Conservation (phyloP, 2,113 vertebrate genomes). For the Struthidea cinerea region DNA sequence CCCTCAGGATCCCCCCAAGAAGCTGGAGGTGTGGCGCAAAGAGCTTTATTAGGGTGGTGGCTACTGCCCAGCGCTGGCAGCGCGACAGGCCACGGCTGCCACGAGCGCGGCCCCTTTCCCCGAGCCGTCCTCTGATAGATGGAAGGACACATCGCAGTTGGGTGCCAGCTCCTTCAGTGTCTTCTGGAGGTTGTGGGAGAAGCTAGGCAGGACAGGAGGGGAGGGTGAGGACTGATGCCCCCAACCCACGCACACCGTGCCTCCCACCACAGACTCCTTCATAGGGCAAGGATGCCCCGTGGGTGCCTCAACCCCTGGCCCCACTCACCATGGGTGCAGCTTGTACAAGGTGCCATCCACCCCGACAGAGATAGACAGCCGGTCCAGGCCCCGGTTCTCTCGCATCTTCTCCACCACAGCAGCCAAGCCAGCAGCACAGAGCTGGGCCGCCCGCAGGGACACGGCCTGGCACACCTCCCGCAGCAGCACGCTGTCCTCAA, state of each 20-base stretch:
- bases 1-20: background rate
- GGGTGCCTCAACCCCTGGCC: background rate
- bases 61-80: background rate
- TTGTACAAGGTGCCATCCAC: slow-evolving; percentile 79
- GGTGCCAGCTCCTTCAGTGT: slow-evolving; percentile 75
- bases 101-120: slow-evolving; percentile 88
- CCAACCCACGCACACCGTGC: fast-evolving
- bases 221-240: background rate
- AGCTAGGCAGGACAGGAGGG: slow-evolving; percentile 61
- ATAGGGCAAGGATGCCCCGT: fast-evolving
- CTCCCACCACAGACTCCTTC: background rate
- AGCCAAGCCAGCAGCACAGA: slow-evolving; percentile 72
- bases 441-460: slow-evolving; percentile 67
- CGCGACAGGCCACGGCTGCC: slow-evolving; percentile 73
- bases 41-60: background rate
- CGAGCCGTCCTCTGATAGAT: slow-evolving; percentile 79
- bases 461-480: slow-evolving; percentile 71
- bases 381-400: slow-evolving; percentile 53
- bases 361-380: slow-evolving; percentile 62
- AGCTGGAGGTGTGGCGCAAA: background rate
- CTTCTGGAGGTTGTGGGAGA: slow-evolving; percentile 70
- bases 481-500: slow-evolving; percentile 67
- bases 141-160: slow-evolving; percentile 76
- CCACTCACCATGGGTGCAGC: slow-evolving; percentile 72
- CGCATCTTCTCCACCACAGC: slow-evolving; percentile 77